Evolutionary conservation across 2,113 vertebrate genomes (phyloP).

Genomic region (Ptilorrhoa leucosticta): DNA sequence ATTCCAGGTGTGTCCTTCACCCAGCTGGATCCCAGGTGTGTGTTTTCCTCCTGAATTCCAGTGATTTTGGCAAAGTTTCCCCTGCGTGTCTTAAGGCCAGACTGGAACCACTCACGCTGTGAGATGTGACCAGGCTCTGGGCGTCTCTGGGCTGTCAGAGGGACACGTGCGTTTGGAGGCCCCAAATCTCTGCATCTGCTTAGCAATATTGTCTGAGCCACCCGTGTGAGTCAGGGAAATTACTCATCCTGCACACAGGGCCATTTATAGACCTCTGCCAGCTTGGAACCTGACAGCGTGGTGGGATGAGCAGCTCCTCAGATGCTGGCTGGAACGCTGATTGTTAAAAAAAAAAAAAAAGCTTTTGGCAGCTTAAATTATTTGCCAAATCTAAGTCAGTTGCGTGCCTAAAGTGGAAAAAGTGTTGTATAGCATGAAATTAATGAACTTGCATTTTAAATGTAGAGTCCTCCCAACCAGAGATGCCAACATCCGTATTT

Average conservation of each 20-base stretch:
- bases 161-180: neutral
- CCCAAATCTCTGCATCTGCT: neutral
- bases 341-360: neutral
- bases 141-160: neutral
- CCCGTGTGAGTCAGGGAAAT: constrained; percentile 6
- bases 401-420: neutral
- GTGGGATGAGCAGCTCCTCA: constrained; percentile 9
- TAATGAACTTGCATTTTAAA: neutral
- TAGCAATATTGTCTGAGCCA: neutral
- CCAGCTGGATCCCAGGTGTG: neutral
- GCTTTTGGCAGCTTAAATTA: neutral
- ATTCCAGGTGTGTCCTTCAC: neutral
- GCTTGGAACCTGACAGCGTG: neutral
- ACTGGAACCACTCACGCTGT: neutral
- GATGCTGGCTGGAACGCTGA: neutral
- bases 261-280: neutral
- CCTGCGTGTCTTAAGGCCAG: rapidly evolving
- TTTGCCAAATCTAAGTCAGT: neutral
- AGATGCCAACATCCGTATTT: rapidly evolving
- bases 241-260: neutral
- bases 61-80: neutral
- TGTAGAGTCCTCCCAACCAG: rapidly evolving
- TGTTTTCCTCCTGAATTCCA: rapidly evolving
- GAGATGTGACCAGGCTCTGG: neutral
- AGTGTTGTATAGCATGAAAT: neutral